Evolutionary conservation across 2,888 invertebrate genomes (phyloP), one percentile per base, ranked within the genome.

Genomic region (Zygothrica quintamaculata): DNA sequence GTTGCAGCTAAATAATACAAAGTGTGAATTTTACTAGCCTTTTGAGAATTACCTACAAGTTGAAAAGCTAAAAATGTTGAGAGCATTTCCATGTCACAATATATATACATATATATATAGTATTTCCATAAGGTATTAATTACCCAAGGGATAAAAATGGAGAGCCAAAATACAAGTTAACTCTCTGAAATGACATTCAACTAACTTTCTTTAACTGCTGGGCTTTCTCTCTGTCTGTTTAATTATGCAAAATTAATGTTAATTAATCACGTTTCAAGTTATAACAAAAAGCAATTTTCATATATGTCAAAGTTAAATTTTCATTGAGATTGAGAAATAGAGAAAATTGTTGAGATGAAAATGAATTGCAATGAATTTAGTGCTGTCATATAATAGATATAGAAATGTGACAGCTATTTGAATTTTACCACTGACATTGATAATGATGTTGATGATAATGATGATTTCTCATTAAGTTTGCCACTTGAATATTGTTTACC

Each of bases 171-270:
- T 9, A 5, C 9, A 9, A 29, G 29, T 15, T 3, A 15, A 7
- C 12, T 8, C 11, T 8, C 22, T 11, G 3, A 40, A 48, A 39
- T 31, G 34, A n/a, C 31, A n/a, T n/a, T n/a, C n/a, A 13, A 44
- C 13, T 76, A 58, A 48, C 73, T 46, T 65, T 71, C 50, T 37
- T 58, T 60, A 43, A 29, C 44, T 43, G 39, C 29, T 53, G 58
- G 44, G 48, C 64, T 55, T 75, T 70, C 68, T 66, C 31, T 57
- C 46, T n/a, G n/a, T n/a, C n/a, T n/a, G n/a, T 61, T 70, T 88
- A 88, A 88, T 86, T 86, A 82, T 86, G 88, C 88, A 78, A 84
- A 88, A 88, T 84, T 88, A 87, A 85, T 69, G 64, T 87, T 84
- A 88, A 84, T 84, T 84, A 84, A 76, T 87, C 88, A 75, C 75